These are phyloP conservation scores for Marmota monax DNA, from an alignment of 2,113 vertebrate genomes.

Conservation along the genomic window DNA sequence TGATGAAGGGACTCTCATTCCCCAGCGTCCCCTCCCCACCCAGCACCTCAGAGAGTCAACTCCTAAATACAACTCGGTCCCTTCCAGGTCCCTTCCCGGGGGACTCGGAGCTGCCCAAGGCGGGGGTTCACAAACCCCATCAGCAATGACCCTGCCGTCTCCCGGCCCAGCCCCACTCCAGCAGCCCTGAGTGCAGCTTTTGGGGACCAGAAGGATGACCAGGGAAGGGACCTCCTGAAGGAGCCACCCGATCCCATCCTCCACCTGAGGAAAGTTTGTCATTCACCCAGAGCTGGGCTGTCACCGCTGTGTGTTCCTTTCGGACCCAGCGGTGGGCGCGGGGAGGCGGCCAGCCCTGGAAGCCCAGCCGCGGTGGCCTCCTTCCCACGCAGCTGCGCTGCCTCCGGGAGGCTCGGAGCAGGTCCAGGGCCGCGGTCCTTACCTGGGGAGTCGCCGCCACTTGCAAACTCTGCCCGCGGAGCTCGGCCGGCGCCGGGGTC, in stretches of 20 bases:
- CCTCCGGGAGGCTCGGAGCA: accelerated
- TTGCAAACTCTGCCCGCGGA: constrained; percentile 55
- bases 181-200: not conserved
- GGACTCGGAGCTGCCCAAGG: not conserved
- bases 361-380: not conserved
- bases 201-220: not conserved
- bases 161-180: not conserved
- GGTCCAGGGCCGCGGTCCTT: constrained; percentile 8
- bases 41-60: not conserved
- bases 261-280: constrained; percentile 75
- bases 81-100: not conserved
- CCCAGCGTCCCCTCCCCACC: not conserved
- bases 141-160: not conserved
- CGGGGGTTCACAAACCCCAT: too few species aligned
- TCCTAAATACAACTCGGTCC: not conserved
- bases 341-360: not conserved
- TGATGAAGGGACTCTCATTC: not conserved
- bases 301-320: not conserved
- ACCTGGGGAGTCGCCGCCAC: constrained; percentile 60
- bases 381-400: not conserved
- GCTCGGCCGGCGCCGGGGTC: not conserved
- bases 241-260: not conserved
- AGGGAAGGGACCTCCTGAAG: not conserved
- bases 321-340: not conserved
- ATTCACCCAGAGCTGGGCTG: not conserved